Base-by-base conservation (phyloP, 2,113 vertebrate species). In the Barnardius zonarius region DNA sequence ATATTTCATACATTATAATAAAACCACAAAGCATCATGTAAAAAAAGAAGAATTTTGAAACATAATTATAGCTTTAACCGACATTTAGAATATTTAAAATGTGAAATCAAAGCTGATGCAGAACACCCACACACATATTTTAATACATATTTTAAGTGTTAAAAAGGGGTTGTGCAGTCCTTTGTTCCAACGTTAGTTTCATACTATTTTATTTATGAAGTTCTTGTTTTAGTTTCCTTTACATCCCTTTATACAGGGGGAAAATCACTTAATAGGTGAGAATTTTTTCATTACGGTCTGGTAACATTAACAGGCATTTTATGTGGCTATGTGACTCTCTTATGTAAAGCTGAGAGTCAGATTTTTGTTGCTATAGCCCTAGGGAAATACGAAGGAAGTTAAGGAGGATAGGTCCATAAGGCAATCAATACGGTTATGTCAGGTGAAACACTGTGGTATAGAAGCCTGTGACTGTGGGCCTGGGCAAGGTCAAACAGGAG, bases 1-100 rank as follows among this genome's bases (percentile, higher is more conserved):
- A 77, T 80, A 88, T 66, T 86, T 90, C 46, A 90, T 86, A 91
- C 3, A 30, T 25, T 52, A 11, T 46, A 57, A 77, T 63, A 84
- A 52, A 83, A 33, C 7, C 25, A 93, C 51, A 91, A 91, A 91
- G 7, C 41, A 69, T 54, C 17, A 51, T n/a, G 28, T 24, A 30
- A 46, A 89, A 67, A 48, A 48, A 67, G 78, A 77, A 81, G 62
- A 23, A 75, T 75, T 86, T 72, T 79, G 41, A 67, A 95, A 88
- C 67, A 74, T 88, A 91, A 91, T 94, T 94, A 90, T 39, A 92
- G 28, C 78, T 91, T 90, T 87, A 85, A 61, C 5, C 0, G 0
- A 74, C 51, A 66, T 54, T 83, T 83, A 27, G 37, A 91, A 72
- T 73, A 86, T 89, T 88, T 41, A 70, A 89, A 80, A 86, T 51